phyloP scores from a whole-genome alignment of 2,113 vertebrate species.

The Lota lota region DNA sequence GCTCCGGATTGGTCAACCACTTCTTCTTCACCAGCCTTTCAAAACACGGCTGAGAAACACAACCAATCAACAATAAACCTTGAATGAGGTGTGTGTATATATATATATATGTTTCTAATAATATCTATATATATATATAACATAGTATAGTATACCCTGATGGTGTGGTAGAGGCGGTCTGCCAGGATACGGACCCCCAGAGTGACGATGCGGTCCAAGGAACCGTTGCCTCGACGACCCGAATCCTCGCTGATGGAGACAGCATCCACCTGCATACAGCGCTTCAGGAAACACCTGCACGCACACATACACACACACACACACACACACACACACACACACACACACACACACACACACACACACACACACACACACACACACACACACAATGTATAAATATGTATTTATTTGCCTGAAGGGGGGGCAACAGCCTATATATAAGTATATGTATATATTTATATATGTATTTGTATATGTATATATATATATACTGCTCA shows the following conservation, averaged over 20 bases:
- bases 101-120: too few relatives aligned
- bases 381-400: not conserved
- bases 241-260: conserved; percentile 71
- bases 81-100: not conserved
- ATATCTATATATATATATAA: too few relatives aligned
- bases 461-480: not conserved
- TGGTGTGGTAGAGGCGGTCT: conserved; percentile 77
- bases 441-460: not conserved
- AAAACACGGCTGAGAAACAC: conserved; percentile 74
- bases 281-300: conserved; percentile 75
- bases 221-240: conserved; percentile 63
- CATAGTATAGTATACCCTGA: conserved; percentile 72
- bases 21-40: conserved; percentile 85
- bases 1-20: conserved; percentile 83
- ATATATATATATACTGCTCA: too few relatives aligned
- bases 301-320: conserved; percentile 21
- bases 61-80: too few relatives aligned
- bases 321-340: conserved; percentile 8
- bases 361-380: not conserved
- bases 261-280: conserved; percentile 73
- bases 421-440: too few relatives aligned
- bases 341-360: conserved; percentile 11
- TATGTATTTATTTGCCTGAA: not conserved
- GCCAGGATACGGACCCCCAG: conserved; percentile 78
- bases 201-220: conserved; percentile 79